A percentile compares a stretch with the other conserved stretches of the same genome.
phyloP scores from a whole-genome alignment of 2,113 vertebrate species.

The Elgaria multicarinata region DNA sequence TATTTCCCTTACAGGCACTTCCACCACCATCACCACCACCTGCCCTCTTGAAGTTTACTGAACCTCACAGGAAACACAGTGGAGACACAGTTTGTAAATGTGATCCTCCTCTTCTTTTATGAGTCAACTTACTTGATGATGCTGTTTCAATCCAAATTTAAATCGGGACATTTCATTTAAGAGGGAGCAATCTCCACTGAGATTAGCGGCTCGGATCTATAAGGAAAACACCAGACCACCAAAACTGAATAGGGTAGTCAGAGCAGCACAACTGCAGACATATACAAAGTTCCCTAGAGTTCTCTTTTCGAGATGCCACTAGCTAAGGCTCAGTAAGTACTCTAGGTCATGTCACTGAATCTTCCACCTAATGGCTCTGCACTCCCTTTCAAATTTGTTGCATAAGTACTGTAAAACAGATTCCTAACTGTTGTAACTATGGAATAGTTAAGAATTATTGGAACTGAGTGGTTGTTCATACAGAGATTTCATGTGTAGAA shows the following conservation, averaged over 20 bases:
- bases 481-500: background rate
- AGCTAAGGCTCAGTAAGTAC: background rate
- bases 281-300: rapidly evolving
- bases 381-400: background rate
- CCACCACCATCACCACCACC: too few species aligned
- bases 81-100: background rate
- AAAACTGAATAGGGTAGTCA: constrained; percentile 18
- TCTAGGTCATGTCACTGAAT: background rate
- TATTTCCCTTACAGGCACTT: background rate
- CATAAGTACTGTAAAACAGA: background rate
- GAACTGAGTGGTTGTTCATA: background rate
- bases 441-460: background rate
- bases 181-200: constrained; percentile 95
- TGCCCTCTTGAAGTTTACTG: background rate
- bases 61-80: background rate
- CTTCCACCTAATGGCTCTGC: too few species aligned
- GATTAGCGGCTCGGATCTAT: constrained; percentile 95
- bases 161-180: constrained; percentile 86
- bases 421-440: background rate
- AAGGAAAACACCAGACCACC: constrained; percentile 45
- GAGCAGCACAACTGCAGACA: background rate
- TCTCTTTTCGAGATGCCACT: background rate
- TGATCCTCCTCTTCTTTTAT: background rate
- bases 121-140: constrained; percentile 88
- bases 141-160: constrained; percentile 90